A percentile compares a stretch with the other conserved stretches of the same genome.
Conservation (phyloP, 2,113 vertebrate species). For the Gavialis gangeticus region DNA sequence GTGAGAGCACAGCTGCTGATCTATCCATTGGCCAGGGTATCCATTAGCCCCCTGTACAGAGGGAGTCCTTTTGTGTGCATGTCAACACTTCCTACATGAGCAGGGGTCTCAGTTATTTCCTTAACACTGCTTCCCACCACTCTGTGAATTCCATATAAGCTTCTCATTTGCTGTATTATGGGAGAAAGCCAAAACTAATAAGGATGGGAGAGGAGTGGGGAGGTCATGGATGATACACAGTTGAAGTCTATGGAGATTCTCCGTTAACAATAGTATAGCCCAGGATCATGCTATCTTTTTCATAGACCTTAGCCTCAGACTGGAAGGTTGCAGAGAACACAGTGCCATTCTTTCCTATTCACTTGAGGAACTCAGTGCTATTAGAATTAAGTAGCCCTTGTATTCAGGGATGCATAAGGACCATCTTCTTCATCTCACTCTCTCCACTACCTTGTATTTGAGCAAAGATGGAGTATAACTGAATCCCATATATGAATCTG, state of each 20-base stretch:
- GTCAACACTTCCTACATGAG: not conserved
- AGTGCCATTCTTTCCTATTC: not conserved
- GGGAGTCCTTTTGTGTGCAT: rapidly evolving
- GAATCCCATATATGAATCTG: not conserved
- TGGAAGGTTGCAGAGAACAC: not conserved
- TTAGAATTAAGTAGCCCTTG: not conserved
- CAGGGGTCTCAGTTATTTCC: not conserved
- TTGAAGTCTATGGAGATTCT: not conserved
- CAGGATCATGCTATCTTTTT: not conserved
- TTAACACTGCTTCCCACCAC: not conserved
- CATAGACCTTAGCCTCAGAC: not conserved
- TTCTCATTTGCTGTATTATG: not conserved
- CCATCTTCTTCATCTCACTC: no score
- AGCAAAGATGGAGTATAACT: not conserved
- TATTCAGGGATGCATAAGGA: not conserved
- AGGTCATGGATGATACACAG: not conserved
- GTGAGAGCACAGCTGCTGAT: not conserved
- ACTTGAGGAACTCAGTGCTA: no score
- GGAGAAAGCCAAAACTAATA: not conserved
- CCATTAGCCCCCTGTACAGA: not conserved
- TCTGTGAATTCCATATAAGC: not conserved
- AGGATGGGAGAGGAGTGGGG: not conserved
- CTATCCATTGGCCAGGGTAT: not conserved
- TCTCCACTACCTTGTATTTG: no score
- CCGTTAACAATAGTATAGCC: not conserved